These are phyloP conservation scores for Nemotelus pantherinus DNA, from an alignment of 2,888 invertebrate genomes.

Conservation along the genomic window DNA sequence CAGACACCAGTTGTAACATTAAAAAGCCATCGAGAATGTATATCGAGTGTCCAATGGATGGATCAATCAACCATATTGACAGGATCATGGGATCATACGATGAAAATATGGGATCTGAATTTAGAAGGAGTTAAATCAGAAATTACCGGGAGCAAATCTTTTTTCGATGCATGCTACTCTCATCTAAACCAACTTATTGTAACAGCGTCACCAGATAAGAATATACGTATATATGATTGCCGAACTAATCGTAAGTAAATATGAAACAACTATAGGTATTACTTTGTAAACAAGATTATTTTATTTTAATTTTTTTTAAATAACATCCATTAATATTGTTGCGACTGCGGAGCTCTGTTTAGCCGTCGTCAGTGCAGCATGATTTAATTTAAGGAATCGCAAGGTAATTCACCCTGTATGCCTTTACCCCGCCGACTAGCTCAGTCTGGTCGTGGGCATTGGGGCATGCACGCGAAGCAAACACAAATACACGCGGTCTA, in stretches of 20 bases:
- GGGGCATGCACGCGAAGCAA: too few relatives aligned
- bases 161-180: constrained; percentile 87
- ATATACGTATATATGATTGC: constrained; percentile 91
- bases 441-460: too few relatives aligned
- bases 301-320: too few relatives aligned
- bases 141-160: constrained; percentile 88
- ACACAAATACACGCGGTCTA: too few relatives aligned
- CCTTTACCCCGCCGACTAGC: too few relatives aligned
- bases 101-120: constrained; percentile 93
- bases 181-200: constrained; percentile 77
- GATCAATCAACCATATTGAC: constrained; percentile 81
- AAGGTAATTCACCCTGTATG: too few relatives aligned
- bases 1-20: constrained; percentile 86
- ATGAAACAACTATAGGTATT: too few relatives aligned
- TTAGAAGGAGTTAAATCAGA: constrained; percentile 84
- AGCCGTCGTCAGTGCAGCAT: too few relatives aligned
- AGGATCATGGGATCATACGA: constrained; percentile 94
- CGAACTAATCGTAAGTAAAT: constrained; percentile 79
- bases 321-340: too few relatives aligned
- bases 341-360: too few relatives aligned
- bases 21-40: constrained; percentile 91
- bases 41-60: constrained; percentile 87
- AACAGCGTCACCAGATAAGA: constrained; percentile 90
- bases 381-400: too few relatives aligned
- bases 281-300: too few relatives aligned